Evolutionary conservation across 2,797 vertebrate species (phyloP).

Genomic region (Coendou prehensilis): DNA sequence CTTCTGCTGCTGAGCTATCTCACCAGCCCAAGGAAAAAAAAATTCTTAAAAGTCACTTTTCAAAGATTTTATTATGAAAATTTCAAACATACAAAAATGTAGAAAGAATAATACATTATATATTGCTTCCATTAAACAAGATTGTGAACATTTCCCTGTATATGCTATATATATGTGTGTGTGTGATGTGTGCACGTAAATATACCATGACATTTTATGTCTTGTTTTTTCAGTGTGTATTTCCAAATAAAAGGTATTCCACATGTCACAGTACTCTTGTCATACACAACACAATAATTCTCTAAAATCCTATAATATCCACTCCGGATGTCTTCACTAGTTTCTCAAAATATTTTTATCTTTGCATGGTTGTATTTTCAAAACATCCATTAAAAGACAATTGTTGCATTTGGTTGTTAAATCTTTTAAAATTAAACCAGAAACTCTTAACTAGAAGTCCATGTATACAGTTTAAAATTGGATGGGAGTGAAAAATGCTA

Average conservation of each 20-base stretch:
- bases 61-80: no score
- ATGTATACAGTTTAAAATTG: not conserved
- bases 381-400: not conserved
- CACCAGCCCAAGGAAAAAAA: no score
- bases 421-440: not conserved
- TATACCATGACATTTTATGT: not conserved
- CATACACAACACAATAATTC: not conserved
- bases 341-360: not conserved
- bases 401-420: not conserved
- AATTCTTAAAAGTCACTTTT: no score
- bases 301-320: not conserved
- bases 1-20: no score
- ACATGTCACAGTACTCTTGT: not conserved
- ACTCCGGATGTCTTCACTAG: no score
- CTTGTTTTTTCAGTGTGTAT: not conserved
- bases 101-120: not conserved
- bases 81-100: no score
- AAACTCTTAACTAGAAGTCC: not conserved
- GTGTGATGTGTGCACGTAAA: not conserved
- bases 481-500: not conserved
- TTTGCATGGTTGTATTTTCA: not conserved
- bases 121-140: not conserved
- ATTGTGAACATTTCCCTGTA: not conserved
- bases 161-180: not conserved
- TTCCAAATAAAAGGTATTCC: not conserved